phyloP scores from a whole-genome alignment of 37 sponge, comb jelly and placozoan genomes.

The Crambe crambe region DNA sequence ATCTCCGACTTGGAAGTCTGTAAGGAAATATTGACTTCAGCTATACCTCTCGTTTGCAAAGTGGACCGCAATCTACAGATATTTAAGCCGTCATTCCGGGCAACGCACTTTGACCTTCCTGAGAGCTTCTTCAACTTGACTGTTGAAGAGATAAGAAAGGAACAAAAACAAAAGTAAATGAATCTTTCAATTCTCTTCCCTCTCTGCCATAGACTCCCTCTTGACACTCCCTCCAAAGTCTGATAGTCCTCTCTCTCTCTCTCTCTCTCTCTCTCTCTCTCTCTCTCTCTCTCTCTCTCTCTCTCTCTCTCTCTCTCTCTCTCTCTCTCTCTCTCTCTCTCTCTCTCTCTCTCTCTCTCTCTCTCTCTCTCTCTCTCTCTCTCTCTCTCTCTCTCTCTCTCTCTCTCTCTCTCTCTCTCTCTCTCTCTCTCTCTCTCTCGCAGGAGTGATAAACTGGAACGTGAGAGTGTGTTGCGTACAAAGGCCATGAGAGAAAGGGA shows the following conservation, averaged over 20 bases:
- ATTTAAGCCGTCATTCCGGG: constrained; percentile 31
- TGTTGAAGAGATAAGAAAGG: constrained; percentile 70
- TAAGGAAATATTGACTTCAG: constrained; percentile 33
- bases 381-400: constrained; percentile 5
- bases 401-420: constrained; percentile 5
- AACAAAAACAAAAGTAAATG: constrained; percentile 70
- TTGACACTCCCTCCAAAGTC: too few relatives aligned
- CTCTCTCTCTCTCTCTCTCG: background rate
- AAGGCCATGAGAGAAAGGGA: constrained; percentile 80
- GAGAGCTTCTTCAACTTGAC: constrained; percentile 53
- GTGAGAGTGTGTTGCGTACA: constrained; percentile 53
- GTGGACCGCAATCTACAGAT: constrained; percentile 70
- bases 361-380: constrained; percentile 30
- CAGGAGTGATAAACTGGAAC: constrained; percentile 60
- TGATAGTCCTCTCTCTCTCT: constrained; percentile 13
- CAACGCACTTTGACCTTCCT: constrained; percentile 62
- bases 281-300: constrained; percentile 42
- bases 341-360: constrained; percentile 39
- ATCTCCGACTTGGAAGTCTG: constrained; percentile 5
- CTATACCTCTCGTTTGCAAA: constrained; percentile 41
- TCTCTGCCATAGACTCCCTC: too few relatives aligned
- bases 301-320: constrained; percentile 43
- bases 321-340: constrained; percentile 44
- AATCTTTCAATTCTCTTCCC: too few relatives aligned
- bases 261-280: constrained; percentile 28